Base-by-base conservation (phyloP, 2,797 vertebrate genomes). In the Hypotaenidia okinawae region DNA sequence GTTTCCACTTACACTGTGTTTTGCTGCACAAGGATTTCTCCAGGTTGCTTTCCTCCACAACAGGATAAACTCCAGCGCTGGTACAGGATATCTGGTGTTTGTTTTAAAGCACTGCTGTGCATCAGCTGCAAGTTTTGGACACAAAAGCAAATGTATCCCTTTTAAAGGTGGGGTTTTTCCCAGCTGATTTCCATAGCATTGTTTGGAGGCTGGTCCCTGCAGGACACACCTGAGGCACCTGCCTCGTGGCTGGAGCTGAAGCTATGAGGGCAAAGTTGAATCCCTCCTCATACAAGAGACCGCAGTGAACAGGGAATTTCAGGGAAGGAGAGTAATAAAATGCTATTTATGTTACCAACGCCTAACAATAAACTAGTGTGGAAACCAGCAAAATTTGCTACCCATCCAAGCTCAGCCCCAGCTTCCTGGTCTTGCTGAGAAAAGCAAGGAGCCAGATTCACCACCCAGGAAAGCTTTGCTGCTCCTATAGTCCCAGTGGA, bases 31-130 rank as follows among this genome's bases (percentile, higher is more conserved):
- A 55, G 47, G 78, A 91, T 91, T 87, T 68, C 64, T 93, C 64
- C 88, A 83, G 35, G 72, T 93, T 94, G 72, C 37, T 75, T 90
- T 95, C 88, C 84, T 92, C 69, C 72, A 24, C 47, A 85, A 95
- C 95, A 92, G 93, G 96, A 93, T 94, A 95, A 95, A 92, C 72
- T 39, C 61, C 64, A 43, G 68, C 1, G 3, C 69, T 85, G 45
- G 45, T 86, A 86, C 96, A 96, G 96, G 95, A 95, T 92, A 92
- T 96, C 96, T 96, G 96, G 89, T 94, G 69, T 95, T 96, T 95
- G 90, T 95, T 94, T 94, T 85, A 70, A 94, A 77, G 80, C 41
- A 68, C 69, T 0, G 6, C 35, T 61, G 55, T 62, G 80, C 58
- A 95, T 95, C 93, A 96, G 91, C 87, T 93, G 75, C 78, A 17